Conservation (phyloP, 2,113 vertebrate genomes). For the Chloropsis cyanopogon region DNA sequence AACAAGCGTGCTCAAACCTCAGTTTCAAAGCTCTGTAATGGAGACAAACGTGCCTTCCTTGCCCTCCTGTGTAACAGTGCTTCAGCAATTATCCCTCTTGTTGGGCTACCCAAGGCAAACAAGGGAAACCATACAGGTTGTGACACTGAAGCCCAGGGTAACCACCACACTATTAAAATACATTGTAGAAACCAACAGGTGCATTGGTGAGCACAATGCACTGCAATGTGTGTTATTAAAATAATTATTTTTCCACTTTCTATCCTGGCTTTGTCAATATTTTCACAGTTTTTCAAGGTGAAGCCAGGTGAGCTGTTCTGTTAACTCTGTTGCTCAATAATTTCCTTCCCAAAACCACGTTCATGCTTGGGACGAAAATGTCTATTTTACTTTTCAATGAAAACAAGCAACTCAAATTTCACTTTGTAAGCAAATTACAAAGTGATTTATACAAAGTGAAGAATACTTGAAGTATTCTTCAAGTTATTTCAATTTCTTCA, state of each 20-base stretch:
- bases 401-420: neutral
- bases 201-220: neutral
- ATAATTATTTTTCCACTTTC: neutral
- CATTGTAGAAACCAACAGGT: neutral
- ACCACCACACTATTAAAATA: neutral
- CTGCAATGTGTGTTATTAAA: neutral
- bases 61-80: neutral
- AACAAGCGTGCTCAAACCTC: neutral
- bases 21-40: neutral
- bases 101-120: neutral
- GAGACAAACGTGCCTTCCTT: neutral
- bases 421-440: neutral
- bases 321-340: neutral
- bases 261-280: neutral
- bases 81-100: neutral
- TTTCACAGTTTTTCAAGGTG: neutral
- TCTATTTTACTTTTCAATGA: neutral
- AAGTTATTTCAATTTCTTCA: neutral
- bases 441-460: neutral
- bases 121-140: neutral
- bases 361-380: neutral
- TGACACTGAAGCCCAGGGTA: neutral
- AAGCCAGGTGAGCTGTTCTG: neutral
- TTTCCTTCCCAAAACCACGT: neutral
- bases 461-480: neutral